Evolutionary conservation across 2,888 invertebrate species (phyloP).

Genomic region (Eilema caniola): DNA sequence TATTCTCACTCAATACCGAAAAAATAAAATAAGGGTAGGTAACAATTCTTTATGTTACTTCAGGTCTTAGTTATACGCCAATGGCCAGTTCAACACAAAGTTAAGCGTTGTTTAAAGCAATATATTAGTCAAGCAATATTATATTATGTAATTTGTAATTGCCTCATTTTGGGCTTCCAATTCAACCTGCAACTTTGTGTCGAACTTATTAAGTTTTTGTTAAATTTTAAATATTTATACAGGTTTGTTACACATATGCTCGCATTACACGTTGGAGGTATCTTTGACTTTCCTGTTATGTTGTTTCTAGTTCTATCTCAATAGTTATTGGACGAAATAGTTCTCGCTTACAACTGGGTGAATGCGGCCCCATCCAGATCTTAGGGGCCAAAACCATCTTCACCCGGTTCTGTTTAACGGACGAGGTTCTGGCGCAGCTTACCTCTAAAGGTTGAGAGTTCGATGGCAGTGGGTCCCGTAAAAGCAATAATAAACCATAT

Average conservation of each 20-base stretch:
- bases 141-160: neutral
- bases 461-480: too few relatives aligned
- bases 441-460: too few relatives aligned
- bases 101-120: neutral
- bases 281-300: neutral
- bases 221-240: neutral
- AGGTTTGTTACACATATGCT: neutral
- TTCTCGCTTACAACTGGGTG: too few relatives aligned
- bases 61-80: neutral
- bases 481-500: too few relatives aligned
- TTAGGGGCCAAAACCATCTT: too few relatives aligned
- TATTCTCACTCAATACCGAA: neutral
- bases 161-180: constrained; percentile 6
- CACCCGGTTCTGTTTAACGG: too few relatives aligned
- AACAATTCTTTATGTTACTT: neutral
- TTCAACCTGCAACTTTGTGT: neutral
- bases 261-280: neutral
- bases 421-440: too few relatives aligned
- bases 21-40: too few relatives aligned
- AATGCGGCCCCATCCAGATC: too few relatives aligned
- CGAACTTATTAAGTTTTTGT: neutral
- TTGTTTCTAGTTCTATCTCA: neutral
- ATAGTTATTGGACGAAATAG: too few relatives aligned
- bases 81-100: neutral
- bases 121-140: neutral